Evolutionary conservation across 2,797 vertebrate genomes (phyloP).

Genomic region (Acanthis flammea): DNA sequence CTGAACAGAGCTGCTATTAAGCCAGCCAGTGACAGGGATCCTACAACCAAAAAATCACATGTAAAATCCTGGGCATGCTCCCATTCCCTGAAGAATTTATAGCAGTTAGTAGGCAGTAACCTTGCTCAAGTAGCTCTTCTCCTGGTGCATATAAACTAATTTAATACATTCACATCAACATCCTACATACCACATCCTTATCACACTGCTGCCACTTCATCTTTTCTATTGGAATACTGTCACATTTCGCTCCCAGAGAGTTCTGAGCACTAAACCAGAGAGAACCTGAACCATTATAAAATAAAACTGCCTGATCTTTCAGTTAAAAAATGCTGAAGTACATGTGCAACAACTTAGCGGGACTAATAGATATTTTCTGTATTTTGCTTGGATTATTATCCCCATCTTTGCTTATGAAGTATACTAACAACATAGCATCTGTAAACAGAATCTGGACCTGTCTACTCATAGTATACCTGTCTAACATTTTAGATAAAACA

Average conservation of each 20-base stretch:
- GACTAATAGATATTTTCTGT: not conserved
- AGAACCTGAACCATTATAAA: not conserved
- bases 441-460: not conserved
- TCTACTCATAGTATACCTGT: not conserved
- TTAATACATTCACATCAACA: constrained; percentile 35
- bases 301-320: not conserved
- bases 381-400: not conserved
- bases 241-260: not conserved
- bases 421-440: not conserved
- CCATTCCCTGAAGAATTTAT: constrained; percentile 8
- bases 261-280: not conserved
- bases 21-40: not conserved
- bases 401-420: not conserved
- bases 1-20: not conserved
- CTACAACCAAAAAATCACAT: not conserved
- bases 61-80: constrained; percentile 6
- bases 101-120: constrained; percentile 1
- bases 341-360: fast-evolving
- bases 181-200: not conserved
- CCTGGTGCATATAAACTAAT: constrained; percentile 40
- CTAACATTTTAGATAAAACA: not conserved
- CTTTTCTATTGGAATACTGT: constrained; percentile 10
- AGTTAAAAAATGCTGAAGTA: not conserved
- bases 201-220: not conserved
- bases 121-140: constrained; percentile 32